Evolutionary conservation across 2,113 vertebrate species (phyloP), one percentile per base, ranked within the genome.

Genomic region (Cygnus buccinator): DNA sequence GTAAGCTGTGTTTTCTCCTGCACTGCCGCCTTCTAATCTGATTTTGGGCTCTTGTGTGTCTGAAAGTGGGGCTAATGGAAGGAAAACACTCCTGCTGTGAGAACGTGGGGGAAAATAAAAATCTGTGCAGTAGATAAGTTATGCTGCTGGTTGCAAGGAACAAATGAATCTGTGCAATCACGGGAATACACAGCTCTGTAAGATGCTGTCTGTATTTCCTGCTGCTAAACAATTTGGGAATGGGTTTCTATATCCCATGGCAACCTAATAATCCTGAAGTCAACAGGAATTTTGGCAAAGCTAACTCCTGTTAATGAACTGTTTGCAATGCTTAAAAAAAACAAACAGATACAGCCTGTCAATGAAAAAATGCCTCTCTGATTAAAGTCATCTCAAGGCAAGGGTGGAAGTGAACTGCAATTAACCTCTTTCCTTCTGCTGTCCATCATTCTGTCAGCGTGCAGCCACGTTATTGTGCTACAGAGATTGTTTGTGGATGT

Each of bases 231-330:
- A 89, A 79, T 87, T 72, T 9, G 2, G 92, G 77, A 80, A 82
- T 68, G 76, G 57, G 54, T 28, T 96, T 94, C 93, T 46, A 44
- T n/a, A 73, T 84, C 84, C 77, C 74, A 73, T 76, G 83, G 84
- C 94, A 97, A 96, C 92, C 77, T 57, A 25, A 70, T 9, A 55
- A 92, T 95, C 87, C 77, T 11, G 1, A 73, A 92, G 87, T 55
- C 91, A 83, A 61, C 58, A 80, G 74, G 89, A 91, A 84, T 96
- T 87, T 83, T 94, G 96, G 91, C 95, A 93, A 54, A 33, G 86
- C 81, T 33, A 26, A 20, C 71, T 94, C 77, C 67, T 62, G n/a
- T 68, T 92, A 96, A 93, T 78, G 80, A 95, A 89, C 37, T 72
- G 83, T 87, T 96, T 79, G 74, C 17, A 5, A 62, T 55, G 63